A percentile compares a stretch with the other conserved stretches of the same genome.
Conservation (phyloP, 2,113 vertebrate species). For the Cryptomyrus ogoouensis region DNA sequence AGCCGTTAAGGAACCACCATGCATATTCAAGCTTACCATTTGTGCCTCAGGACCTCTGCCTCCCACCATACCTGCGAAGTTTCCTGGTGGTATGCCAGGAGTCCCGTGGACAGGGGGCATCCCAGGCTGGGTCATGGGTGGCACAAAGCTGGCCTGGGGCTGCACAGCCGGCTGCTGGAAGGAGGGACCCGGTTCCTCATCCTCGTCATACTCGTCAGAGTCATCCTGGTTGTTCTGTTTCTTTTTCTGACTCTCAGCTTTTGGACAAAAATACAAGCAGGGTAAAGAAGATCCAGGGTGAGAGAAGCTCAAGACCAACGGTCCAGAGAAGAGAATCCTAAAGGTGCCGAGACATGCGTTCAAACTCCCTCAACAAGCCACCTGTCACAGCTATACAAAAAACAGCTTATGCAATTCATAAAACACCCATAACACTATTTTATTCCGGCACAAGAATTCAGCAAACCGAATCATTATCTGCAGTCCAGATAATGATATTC, state of each 20-base stretch:
- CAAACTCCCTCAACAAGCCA: background rate
- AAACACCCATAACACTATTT: background rate
- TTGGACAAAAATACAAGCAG: background rate
- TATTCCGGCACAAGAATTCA: background rate
- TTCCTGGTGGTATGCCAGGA: conserved; percentile 83
- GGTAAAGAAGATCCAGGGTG: background rate
- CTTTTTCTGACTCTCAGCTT: conserved; percentile 87
- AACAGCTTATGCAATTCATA: background rate
- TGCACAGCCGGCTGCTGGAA: conserved; percentile 76
- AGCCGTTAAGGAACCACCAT: background rate
- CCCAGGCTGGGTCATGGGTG: conserved; percentile 84
- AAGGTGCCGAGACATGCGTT: background rate
- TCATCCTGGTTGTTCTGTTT: conserved; percentile 83
- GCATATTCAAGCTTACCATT: background rate
- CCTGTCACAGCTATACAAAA: background rate
- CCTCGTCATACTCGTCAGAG: conserved; percentile 85
- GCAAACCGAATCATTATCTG: background rate
- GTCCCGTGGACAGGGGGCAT: conserved; percentile 76
- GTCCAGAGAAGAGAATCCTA: background rate
- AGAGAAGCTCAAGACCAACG: background rate
- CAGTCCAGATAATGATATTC: background rate
- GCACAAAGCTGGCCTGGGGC: conserved; percentile 75
- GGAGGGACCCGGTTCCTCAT: conserved; percentile 85
- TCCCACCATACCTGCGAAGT: conserved; percentile 50
- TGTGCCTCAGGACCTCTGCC: background rate